Evolutionary conservation across 1,140 invertebrate species (phyloP).

Genomic region (Magallana gigas): DNA sequence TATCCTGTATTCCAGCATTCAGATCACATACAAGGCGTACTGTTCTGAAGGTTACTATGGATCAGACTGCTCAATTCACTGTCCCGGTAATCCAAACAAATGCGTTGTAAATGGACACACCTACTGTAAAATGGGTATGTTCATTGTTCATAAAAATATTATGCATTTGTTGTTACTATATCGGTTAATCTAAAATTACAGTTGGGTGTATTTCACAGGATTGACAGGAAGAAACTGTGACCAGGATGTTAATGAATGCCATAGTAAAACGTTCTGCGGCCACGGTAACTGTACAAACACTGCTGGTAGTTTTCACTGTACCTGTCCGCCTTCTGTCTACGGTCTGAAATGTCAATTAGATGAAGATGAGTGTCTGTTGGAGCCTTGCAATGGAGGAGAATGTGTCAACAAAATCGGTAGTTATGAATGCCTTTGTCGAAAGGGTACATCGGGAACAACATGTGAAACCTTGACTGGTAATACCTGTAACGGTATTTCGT

Average conservation of each 20-base stretch:
- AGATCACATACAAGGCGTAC: constrained; percentile 35
- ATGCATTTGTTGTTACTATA: too few species aligned
- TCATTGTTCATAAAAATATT: too few species aligned
- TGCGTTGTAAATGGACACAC: constrained; percentile 15
- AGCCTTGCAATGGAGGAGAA: constrained; percentile 13
- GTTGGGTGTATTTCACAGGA: background rate
- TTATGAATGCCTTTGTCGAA: constrained; percentile 2
- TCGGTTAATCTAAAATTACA: background rate
- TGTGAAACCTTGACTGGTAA: background rate
- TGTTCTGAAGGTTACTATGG: constrained; percentile 44
- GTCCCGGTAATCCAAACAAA: constrained; percentile 38
- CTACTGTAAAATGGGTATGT: constrained; percentile 38
- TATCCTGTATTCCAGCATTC: background rate
- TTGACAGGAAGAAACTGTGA: constrained; percentile 12
- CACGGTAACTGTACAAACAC: constrained; percentile 31
- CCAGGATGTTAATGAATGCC: background rate
- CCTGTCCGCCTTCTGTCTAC: background rate
- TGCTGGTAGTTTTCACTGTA: constrained; percentile 17
- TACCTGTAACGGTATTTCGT: background rate
- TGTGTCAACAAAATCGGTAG: constrained; percentile 13
- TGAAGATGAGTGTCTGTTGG: constrained; percentile 10
- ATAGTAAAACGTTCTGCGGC: background rate
- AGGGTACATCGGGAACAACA: background rate
- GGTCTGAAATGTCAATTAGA: constrained; percentile 2
- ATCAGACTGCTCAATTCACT: constrained; percentile 10